Evolutionary conservation across 2,113 vertebrate genomes (phyloP), one percentile per base, ranked within the genome.

Genomic region (Callocephalon fimbriatum): DNA sequence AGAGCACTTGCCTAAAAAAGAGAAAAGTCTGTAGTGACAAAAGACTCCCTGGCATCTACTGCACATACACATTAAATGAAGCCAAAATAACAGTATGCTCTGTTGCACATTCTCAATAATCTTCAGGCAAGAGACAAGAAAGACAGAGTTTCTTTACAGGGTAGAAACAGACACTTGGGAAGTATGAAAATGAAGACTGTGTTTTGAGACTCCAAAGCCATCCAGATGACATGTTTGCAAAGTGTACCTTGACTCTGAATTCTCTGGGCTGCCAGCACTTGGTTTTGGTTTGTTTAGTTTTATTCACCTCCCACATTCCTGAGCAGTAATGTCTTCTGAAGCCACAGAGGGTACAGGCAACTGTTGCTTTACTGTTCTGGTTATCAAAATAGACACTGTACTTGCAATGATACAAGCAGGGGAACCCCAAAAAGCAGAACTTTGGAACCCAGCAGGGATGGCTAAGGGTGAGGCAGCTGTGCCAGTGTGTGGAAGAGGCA

Each of bases 1-100:
- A 91, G 40, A 94, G 37, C 38, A 68, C 44, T 96, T 93, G 84
- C 66, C 89, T 94, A 94, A 91, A 91, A 94, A 89, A 91, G 72
- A 71, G 47, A 93, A 67, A 90, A 91, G 44, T 58, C 65, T 76
- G 59, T 16, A 77, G 27, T 29, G 35, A 84, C 75, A 92, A 74
- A 86, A 95, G 78, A 35, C 42, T 77, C 80, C 63, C 90, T 96
- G 94, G 68, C 76, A 75, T 50, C 71, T 93, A 53, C 29, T 67
- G 61, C 75, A 81, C 21, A 86, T 18, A 86, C 26, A 80, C 51
- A 74, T 56, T 38, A 81, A 84, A 93, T 68, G 32, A 81, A 77
- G 48, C 44, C 72, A 92, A 88, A 93, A 56, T 44, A 88, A 70
- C 63, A 73, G 37, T 15, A 88, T 42, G 88, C 11, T 78, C 75